Conservation (phyloP, 2,113 vertebrate genomes). For the Grammatotria lemairii region DNA sequence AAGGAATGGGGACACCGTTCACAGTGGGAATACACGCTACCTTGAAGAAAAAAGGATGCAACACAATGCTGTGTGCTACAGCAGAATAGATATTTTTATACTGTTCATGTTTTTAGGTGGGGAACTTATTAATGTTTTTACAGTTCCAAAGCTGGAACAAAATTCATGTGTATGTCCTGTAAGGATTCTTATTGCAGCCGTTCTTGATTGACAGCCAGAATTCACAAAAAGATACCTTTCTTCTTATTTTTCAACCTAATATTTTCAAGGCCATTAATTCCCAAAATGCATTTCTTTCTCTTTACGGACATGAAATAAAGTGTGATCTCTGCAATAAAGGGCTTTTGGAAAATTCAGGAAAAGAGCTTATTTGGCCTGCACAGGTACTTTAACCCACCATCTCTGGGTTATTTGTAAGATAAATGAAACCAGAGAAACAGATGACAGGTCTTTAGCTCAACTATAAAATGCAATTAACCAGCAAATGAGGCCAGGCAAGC, state of each 20-base stretch:
- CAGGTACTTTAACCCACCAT: slow-evolving; percentile 65
- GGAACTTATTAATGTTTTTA: slow-evolving; percentile 18
- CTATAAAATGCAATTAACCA: slow-evolving; percentile 80
- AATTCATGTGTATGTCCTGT: background rate
- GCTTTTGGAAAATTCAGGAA: slow-evolving; percentile 20
- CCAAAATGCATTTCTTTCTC: slow-evolving; percentile 20
- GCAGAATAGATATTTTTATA: slow-evolving; percentile 1
- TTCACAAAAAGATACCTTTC: background rate
- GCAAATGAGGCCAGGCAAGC: slow-evolving; percentile 78
- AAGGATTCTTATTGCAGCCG: background rate
- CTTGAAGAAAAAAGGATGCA: slow-evolving; percentile 43
- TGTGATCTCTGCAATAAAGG: slow-evolving; percentile 8
- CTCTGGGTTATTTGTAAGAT: slow-evolving; percentile 76
- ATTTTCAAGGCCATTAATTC: slow-evolving; percentile 31
- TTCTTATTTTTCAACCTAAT: background rate
- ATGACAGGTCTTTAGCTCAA: slow-evolving; percentile 80
- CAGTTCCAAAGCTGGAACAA: slow-evolving; percentile 1
- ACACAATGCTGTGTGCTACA: background rate
- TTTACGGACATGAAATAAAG: slow-evolving; percentile 31
- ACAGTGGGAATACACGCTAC: slow-evolving; percentile 64
- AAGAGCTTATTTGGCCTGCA: slow-evolving; percentile 53
- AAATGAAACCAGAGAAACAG: slow-evolving; percentile 75
- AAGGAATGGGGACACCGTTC: slow-evolving; percentile 68
- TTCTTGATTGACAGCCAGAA: background rate
- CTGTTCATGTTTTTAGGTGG: background rate